A percentile compares a stretch with the other conserved stretches of the same genome.
Conservation (phyloP, 1,140 invertebrate species). For the Chionoecetes opilio region DNA sequence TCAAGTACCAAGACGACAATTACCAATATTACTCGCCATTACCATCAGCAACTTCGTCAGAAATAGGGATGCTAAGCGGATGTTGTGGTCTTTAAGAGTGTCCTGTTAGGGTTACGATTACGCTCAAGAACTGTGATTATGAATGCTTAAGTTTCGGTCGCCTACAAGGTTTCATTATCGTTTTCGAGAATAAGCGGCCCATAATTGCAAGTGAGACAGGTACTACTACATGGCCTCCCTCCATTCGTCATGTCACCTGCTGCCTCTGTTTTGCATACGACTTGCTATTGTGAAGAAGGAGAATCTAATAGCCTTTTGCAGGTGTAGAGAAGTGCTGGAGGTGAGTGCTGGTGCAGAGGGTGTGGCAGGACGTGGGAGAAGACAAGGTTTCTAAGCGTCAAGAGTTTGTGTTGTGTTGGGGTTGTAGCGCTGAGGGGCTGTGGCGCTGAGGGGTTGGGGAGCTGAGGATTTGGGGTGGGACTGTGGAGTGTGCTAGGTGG, state of each 20-base stretch:
- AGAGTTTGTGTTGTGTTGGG: not conserved
- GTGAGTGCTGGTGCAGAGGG: not conserved
- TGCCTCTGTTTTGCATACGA: not conserved
- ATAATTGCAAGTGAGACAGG: not conserved
- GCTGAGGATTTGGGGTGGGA: not conserved
- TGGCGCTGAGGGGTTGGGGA: not conserved
- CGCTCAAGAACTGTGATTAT: not conserved
- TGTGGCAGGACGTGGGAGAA: not conserved
- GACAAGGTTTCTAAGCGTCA: not conserved
- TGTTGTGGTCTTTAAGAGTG: not conserved
- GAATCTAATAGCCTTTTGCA: not conserved
- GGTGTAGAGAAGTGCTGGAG: not conserved
- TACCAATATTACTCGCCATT: not conserved
- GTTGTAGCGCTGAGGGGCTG: not conserved
- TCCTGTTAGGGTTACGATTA: not conserved
- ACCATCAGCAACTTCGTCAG: not conserved
- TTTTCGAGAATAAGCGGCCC: not conserved
- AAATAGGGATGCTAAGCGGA: slow-evolving; percentile 13
- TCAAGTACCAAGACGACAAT: not conserved
- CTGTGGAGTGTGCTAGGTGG: not conserved
- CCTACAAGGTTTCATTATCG: slow-evolving; percentile 5
- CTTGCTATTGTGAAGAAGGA: not conserved
- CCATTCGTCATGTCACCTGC: not conserved
- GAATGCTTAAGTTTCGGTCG: not conserved
- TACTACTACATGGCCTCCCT: not conserved